Evolutionary conservation across 2,113 vertebrate species (phyloP).

Genomic region (Aleadryas rufinucha): DNA sequence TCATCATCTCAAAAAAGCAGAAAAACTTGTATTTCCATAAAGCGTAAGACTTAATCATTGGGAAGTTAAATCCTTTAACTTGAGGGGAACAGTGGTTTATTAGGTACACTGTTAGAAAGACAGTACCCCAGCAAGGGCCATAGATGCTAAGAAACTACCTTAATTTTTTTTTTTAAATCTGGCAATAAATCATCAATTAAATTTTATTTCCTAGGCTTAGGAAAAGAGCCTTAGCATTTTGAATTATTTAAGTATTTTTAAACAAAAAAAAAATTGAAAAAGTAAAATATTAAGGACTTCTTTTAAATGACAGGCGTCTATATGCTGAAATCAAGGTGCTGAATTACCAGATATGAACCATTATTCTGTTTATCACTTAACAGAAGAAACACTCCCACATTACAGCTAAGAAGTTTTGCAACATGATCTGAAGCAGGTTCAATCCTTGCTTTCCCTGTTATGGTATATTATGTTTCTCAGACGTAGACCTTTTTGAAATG

Average conservation of each 20-base stretch:
- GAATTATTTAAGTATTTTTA: neutral
- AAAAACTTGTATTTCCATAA: neutral
- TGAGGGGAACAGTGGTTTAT: neutral
- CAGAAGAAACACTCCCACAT: neutral
- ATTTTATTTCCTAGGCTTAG: neutral
- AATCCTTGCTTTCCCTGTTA: neutral
- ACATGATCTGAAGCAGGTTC: neutral
- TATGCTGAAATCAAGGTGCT: neutral
- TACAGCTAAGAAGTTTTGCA: neutral
- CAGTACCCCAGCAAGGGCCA: neutral
- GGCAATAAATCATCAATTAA: neutral
- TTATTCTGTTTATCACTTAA: neutral
- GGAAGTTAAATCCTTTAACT: neutral
- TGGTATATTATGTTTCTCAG: neutral
- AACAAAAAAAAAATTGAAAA: neutral
- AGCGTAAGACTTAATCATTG: neutral
- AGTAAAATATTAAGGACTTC: neutral
- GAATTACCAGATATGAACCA: neutral
- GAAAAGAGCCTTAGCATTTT: neutral
- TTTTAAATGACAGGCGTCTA: neutral
- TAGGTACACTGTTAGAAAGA: neutral
- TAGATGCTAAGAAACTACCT: fast-evolving
- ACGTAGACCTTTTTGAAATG: neutral
- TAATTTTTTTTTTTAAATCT: neutral
- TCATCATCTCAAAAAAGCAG: neutral